Evolutionary conservation across 2,888 invertebrate genomes (phyloP).

Genomic region (Xiphydria camelus): DNA sequence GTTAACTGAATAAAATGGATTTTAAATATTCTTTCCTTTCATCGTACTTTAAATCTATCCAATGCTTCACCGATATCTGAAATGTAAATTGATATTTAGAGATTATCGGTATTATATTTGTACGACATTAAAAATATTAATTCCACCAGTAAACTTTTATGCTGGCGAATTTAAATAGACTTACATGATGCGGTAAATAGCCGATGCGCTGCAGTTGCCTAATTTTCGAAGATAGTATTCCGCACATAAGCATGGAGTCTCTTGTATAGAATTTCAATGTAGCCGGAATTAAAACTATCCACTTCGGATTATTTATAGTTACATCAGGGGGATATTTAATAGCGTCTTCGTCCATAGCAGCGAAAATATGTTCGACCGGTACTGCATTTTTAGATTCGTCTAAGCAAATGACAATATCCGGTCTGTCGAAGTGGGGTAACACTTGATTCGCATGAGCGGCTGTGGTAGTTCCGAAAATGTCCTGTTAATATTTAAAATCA

Average conservation of each 20-base stretch:
- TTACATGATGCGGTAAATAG: slow-evolving; percentile 49
- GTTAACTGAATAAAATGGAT: no score
- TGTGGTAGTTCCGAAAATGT: slow-evolving; percentile 60
- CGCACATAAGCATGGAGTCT: slow-evolving; percentile 61
- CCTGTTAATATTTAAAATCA: slow-evolving; percentile 24
- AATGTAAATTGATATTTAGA: no score
- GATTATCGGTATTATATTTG: no score
- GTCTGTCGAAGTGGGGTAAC: slow-evolving; percentile 69
- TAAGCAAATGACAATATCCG: slow-evolving; percentile 68
- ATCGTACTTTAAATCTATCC: no score
- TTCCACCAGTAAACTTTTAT: no score
- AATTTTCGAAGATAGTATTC: slow-evolving; percentile 65
- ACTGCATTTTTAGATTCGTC: slow-evolving; percentile 60
- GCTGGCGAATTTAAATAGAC: no score
- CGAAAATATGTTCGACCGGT: slow-evolving; percentile 31
- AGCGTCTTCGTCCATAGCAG: slow-evolving; percentile 13
- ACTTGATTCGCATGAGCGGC: slow-evolving; percentile 63
- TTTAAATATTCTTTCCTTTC: no score
- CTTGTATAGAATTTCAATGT: slow-evolving; percentile 67
- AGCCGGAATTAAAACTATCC: slow-evolving; percentile 64
- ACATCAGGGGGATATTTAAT: slow-evolving; percentile 38
- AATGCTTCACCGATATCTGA: no score
- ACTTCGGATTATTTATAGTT: slow-evolving; percentile 46
- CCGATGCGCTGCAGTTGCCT: slow-evolving; percentile 65
- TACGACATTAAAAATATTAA: no score